Conservation (phyloP, 1,140 invertebrate species). For the Tetragnatha versicolor region DNA sequence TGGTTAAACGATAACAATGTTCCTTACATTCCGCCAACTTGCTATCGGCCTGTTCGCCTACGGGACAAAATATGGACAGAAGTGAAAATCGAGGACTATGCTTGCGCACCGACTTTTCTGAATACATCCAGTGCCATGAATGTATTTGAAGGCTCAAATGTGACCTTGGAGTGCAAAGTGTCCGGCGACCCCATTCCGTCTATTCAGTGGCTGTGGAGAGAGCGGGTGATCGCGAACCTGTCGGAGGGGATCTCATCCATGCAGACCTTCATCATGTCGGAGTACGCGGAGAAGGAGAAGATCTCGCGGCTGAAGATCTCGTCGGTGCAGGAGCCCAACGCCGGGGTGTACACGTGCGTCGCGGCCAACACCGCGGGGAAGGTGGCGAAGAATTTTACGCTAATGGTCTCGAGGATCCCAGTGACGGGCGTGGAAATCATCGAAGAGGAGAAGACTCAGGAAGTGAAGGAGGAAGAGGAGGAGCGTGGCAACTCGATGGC, state of each 20-base stretch:
- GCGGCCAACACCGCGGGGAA: conserved; percentile 80
- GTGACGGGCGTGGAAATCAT: conserved; percentile 73
- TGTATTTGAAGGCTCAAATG: conserved; percentile 80
- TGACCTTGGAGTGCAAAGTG: conserved; percentile 80
- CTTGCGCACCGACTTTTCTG: conserved; percentile 83
- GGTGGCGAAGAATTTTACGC: conserved; percentile 74
- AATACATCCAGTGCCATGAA: conserved; percentile 76
- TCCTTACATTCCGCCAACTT: conserved; percentile 78
- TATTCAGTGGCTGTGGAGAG: conserved; percentile 88
- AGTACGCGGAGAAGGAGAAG: conserved; percentile 76
- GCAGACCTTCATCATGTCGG: conserved; percentile 79
- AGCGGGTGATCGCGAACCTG: conserved; percentile 79
- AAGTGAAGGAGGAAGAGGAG: conserved; percentile 55
- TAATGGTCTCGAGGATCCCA: conserved; percentile 76
- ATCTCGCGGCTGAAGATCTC: conserved; percentile 80
- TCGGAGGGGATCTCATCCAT: conserved; percentile 74
- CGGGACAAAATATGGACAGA: conserved; percentile 65
- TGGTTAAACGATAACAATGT: conserved; percentile 86
- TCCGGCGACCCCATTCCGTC: conserved; percentile 80
- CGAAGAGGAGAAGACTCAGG: conserved; percentile 56
- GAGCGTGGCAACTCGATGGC: conserved; percentile 82
- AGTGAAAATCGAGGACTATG: conserved; percentile 81
- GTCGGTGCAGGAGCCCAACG: conserved; percentile 86
- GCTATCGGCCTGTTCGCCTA: conserved; percentile 70
- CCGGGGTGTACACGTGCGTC: conserved; percentile 83